A percentile compares a stretch with the other conserved stretches of the same genome.
Conservation (phyloP, 2,888 invertebrate genomes). For the Myathropa florea region DNA sequence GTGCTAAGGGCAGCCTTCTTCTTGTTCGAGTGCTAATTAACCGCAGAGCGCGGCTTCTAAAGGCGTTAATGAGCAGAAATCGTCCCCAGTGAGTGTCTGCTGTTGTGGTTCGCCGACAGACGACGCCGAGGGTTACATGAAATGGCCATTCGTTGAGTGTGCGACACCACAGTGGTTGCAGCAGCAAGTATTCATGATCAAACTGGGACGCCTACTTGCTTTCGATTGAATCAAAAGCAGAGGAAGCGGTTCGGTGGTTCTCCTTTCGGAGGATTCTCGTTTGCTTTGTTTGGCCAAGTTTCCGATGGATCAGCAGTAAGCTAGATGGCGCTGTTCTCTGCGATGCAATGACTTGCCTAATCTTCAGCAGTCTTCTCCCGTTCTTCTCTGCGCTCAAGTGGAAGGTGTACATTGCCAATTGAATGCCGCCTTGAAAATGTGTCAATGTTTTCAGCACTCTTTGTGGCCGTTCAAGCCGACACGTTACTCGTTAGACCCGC, state of each 20-base stretch:
- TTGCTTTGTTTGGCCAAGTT: not conserved
- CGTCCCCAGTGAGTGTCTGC: constrained; percentile 46
- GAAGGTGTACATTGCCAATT: not conserved
- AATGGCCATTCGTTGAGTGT: constrained; percentile 37
- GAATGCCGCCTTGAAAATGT: not conserved
- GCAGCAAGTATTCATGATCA: constrained; percentile 3
- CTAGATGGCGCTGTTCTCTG: not conserved
- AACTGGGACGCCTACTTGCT: constrained; percentile 41
- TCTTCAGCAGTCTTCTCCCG: too few relatives aligned
- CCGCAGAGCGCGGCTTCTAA: constrained; percentile 58
- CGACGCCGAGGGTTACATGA: constrained; percentile 3
- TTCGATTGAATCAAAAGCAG: not conserved
- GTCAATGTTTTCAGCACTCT: not conserved
- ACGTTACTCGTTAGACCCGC: not conserved
- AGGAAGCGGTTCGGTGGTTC: not conserved
- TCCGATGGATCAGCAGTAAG: too few relatives aligned
- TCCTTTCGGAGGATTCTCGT: not conserved
- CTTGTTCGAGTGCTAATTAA: constrained; percentile 66
- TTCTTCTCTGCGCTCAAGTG: too few relatives aligned
- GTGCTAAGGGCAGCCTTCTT: constrained; percentile 68
- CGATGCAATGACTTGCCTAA: not conserved
- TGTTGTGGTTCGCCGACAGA: constrained; percentile 36
- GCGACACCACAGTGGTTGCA: not conserved
- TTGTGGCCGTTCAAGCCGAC: not conserved
- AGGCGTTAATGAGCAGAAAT: constrained; percentile 68